Percentiles rank a stretch among this genome's conserved stretches.
These are phyloP conservation scores for Sebastes diaconus DNA, from an alignment of 2,797 vertebrate genomes.

Conservation along the genomic window DNA sequence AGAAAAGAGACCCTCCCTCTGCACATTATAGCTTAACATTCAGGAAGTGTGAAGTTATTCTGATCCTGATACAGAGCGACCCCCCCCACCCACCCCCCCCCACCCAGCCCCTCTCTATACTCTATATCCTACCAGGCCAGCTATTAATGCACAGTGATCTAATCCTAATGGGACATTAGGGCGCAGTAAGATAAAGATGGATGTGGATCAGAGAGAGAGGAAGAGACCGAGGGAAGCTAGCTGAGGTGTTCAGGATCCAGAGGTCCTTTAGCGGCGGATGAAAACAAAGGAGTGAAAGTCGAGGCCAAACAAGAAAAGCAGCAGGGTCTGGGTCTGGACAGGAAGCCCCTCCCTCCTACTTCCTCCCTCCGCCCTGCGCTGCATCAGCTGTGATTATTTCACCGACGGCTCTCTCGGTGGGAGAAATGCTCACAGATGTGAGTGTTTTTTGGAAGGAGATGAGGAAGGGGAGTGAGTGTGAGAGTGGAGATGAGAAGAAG, in stretches of 20 bases:
- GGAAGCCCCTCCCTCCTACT: slow-evolving; percentile 62
- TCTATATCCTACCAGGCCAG: slow-evolving; percentile 45
- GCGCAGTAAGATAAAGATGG: slow-evolving; percentile 20
- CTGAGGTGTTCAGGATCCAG: slow-evolving; percentile 2
- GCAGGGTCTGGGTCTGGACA: slow-evolving; percentile 31
- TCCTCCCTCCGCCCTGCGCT: slow-evolving; percentile 58
- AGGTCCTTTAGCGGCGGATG: not conserved
- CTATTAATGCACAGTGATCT: slow-evolving; percentile 40
- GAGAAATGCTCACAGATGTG: slow-evolving; percentile 74
- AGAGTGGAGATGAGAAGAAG: not conserved
- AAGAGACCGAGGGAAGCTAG: not conserved
- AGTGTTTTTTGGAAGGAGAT: slow-evolving; percentile 53
- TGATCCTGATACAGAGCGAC: slow-evolving; percentile 9
- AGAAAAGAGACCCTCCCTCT: slow-evolving; percentile 3
- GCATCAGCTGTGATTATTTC: slow-evolving; percentile 71
- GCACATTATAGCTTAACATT: slow-evolving; percentile 1
- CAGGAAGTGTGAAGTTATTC: slow-evolving; percentile 45
- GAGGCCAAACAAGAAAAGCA: slow-evolving; percentile 23
- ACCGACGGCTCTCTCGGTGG: slow-evolving; percentile 50
- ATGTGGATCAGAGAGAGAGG: not conserved
- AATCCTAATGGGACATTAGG: slow-evolving; percentile 17
- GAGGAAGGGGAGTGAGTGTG: slow-evolving; percentile 15
- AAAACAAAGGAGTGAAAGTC: slow-evolving; percentile 22
- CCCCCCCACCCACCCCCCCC: slow-evolving; percentile 6
- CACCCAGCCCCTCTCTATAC: not conserved